These are phyloP conservation scores for Tragelaphus scriptus DNA, from an alignment of 2,113 vertebrate species.

Conservation along the genomic window DNA sequence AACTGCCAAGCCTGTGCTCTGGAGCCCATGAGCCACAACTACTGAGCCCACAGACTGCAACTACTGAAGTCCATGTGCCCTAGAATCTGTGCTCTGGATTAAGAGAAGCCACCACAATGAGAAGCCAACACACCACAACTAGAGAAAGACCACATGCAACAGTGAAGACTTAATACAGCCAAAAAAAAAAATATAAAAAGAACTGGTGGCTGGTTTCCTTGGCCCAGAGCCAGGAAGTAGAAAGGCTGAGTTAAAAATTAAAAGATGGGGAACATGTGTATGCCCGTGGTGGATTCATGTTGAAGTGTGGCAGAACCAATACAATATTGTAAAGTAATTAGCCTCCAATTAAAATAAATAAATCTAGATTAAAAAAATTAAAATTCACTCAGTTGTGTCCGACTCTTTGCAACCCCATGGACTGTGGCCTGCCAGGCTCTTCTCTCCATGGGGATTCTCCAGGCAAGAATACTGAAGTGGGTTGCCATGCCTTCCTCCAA, in stretches of 20 bases:
- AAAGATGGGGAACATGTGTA: background rate
- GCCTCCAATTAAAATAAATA: no score
- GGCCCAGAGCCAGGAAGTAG: background rate
- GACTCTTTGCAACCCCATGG: background rate
- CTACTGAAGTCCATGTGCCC: background rate
- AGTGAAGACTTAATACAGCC: background rate
- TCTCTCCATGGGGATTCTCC: background rate
- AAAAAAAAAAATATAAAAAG: background rate
- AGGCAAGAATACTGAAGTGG: background rate
- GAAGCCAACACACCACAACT: background rate
- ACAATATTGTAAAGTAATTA: no score
- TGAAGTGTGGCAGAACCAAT: no score
- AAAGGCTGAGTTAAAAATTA: background rate
- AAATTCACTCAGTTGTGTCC: background rate
- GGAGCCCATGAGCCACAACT: background rate
- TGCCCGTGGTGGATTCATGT: accelerated
- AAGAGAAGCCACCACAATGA: background rate
- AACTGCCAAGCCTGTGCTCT: background rate
- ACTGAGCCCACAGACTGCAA: background rate
- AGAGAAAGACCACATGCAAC: background rate
- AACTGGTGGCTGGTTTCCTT: background rate
- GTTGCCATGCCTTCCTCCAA: background rate
- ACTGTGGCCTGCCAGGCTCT: background rate
- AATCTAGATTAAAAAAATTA: no score
- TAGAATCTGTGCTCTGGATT: background rate